phyloP scores from a whole-genome alignment of 2,113 vertebrate genomes.

The Morphnarchus princeps region DNA sequence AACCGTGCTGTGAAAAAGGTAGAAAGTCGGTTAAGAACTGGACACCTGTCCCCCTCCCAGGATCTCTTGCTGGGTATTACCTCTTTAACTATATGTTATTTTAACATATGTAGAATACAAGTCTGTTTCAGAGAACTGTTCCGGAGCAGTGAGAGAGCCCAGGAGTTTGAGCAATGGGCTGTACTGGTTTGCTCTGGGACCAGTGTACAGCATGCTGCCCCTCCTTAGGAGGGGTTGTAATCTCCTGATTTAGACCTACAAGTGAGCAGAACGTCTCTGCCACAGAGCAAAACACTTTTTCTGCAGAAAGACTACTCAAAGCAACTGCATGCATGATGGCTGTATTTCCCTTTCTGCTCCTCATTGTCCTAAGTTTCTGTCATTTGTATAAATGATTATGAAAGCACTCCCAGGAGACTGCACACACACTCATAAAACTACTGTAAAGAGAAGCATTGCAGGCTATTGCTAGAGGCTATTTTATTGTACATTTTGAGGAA shows the following conservation, averaged over 20 bases:
- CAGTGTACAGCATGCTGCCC: neutral
- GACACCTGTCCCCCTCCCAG: rapidly evolving
- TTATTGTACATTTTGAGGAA: constrained; percentile 58
- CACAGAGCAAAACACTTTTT: neutral
- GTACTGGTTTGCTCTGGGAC: neutral
- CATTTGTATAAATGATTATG: constrained; percentile 58
- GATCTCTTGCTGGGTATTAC: neutral
- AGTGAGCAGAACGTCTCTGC: neutral
- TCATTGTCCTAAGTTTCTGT: constrained; percentile 46
- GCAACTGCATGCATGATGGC: neutral
- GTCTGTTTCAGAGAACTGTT: neutral
- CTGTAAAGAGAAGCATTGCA: constrained; percentile 43
- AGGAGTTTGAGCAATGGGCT: neutral
- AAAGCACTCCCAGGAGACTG: neutral
- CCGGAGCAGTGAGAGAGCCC: neutral
- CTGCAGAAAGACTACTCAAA: neutral
- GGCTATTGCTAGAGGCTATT: constrained; percentile 49
- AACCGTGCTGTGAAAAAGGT: neutral
- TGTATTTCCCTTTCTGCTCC: constrained; percentile 12
- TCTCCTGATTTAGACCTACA: neutral
- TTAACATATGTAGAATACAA: neutral
- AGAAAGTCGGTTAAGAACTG: neutral
- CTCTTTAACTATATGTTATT: neutral
- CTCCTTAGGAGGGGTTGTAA: neutral
- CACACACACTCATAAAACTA: neutral